Evolutionary conservation across 2,888 invertebrate species (phyloP).

Genomic region (Poecilobothrus nobilitatus): DNA sequence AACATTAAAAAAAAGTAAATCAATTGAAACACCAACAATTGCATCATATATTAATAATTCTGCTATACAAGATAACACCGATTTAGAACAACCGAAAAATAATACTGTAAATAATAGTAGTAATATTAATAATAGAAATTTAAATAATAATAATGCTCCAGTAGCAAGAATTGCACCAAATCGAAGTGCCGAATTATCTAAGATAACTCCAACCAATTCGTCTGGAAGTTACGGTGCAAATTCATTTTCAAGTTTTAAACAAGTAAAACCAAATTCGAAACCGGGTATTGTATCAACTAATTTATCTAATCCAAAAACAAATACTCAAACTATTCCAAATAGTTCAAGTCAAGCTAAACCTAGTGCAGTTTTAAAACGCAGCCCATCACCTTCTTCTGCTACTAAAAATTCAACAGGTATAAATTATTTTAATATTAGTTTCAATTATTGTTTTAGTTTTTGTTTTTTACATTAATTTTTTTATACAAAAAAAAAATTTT

Average conservation of each 20-base stretch:
- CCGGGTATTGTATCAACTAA: conserved; percentile 20
- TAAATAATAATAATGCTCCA: conserved; percentile 63
- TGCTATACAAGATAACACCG: conserved; percentile 49
- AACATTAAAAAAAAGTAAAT: conserved; percentile 54
- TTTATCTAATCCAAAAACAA: neutral
- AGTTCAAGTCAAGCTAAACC: neutral
- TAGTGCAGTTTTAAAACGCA: conserved; percentile 20
- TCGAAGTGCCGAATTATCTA: conserved; percentile 33
- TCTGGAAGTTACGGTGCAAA: conserved; percentile 26
- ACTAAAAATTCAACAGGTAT: conserved; percentile 12
- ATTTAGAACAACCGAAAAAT: conserved; percentile 55
- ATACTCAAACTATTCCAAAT: neutral
- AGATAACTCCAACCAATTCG: conserved; percentile 12
- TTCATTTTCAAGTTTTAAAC: conserved; percentile 41
- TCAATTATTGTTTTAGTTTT: no score
- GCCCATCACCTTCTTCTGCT: conserved; percentile 23
- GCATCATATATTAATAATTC: conserved; percentile 52
- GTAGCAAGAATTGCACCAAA: conserved; percentile 43
- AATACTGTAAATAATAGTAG: conserved; percentile 55
- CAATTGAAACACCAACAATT: conserved; percentile 24
- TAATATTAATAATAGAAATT: conserved; percentile 65
- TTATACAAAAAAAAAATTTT: no score
- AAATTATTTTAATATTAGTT: neutral
- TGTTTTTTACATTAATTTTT: no score
- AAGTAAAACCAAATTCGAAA: conserved; percentile 25